Percentiles rank a stretch among this genome's conserved stretches.
Evolutionary conservation across 1,140 invertebrate genomes (phyloP).

Genomic region (Plutomurus gul): DNA sequence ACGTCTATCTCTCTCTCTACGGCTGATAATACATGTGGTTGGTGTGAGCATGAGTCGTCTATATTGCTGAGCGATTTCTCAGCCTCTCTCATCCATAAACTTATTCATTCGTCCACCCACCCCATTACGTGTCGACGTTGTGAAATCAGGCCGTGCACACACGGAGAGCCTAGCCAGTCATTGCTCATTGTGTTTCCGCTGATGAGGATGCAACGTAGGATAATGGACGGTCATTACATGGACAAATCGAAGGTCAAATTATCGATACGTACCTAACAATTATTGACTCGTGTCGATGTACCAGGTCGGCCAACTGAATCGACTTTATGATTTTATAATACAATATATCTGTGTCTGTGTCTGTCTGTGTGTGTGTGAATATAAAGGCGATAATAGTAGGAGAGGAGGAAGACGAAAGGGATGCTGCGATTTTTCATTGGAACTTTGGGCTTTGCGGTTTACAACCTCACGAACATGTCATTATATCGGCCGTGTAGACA

Average conservation of each 20-base stretch:
- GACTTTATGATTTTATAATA: background rate
- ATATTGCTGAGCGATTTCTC: conserved; percentile 24
- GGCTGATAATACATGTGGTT: background rate
- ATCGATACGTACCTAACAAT: conserved; percentile 48
- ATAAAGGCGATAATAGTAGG: conserved; percentile 6
- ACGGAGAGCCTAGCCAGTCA: background rate
- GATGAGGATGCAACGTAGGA: conserved; percentile 4
- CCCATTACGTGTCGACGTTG: background rate
- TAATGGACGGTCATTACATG: conserved; percentile 43
- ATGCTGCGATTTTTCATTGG: conserved; percentile 21
- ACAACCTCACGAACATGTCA: conserved; percentile 48
- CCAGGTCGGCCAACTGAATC: background rate
- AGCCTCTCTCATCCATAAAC: conserved; percentile 23
- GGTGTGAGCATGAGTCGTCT: background rate
- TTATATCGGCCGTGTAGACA: conserved; percentile 35
- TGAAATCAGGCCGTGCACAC: background rate
- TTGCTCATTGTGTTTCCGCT: background rate
- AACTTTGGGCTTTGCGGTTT: conserved; percentile 42
- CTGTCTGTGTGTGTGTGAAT: too few relatives aligned
- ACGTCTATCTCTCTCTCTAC: background rate
- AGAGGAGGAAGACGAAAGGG: background rate
- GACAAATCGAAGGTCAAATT: conserved; percentile 44
- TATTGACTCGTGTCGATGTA: conserved; percentile 39
- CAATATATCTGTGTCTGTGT: too few relatives aligned
- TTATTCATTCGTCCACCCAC: conserved; percentile 26